Base-by-base conservation (phyloP, 1,140 invertebrate genomes). In the Polypedilum pembai region DNA sequence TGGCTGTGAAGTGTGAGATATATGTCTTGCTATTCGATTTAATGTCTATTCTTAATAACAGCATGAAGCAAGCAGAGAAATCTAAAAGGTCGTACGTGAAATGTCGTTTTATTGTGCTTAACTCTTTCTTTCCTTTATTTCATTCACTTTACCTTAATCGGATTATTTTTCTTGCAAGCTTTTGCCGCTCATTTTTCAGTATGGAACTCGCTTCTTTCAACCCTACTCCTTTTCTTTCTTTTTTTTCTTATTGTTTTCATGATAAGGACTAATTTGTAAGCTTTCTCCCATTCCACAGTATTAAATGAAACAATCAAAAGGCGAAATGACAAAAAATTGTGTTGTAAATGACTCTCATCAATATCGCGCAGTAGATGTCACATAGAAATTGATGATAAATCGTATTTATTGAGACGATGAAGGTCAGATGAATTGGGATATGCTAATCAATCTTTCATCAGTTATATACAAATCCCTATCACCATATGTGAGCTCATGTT, bases 61-160 rank as follows among this genome's bases (percentile, higher is more conserved):
- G 24, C 24, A 33, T 33, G 24, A 5, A 33, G 5, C 24, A 33
- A 33, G 24, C 24, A 33, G 10, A 56, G 15, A 56, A 56, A 56
- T 56, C 45, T 56, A 56, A 56, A 56, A 56, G 45, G 45, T 56
- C 45, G 45, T 56, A 56, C 45, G 45, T 56, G 45, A 56, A 56
- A 56, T 12, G 12, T n/a, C 12, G 12, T 56, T 56, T 56, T 15
- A 56, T 56, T 56, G 45, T 56, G 45, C 10, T 56, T 56, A 8
- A 56, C 45, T 56, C n/a, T 15, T 56, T 56, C n/a, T 8, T 8
- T 45, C 1, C 8, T 56, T 56, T 56, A 33, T 33, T 15, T 56
- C 45, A 56, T 56, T 56, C 45, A 56, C 45, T 12, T 12, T 56
- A 56, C 45, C 45, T 56, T 56, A 56, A 56, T 56, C 45, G 45